These are phyloP conservation scores for Aphelinus atriplicis DNA, from an alignment of 1,140 invertebrate species.

Conservation along the genomic window DNA sequence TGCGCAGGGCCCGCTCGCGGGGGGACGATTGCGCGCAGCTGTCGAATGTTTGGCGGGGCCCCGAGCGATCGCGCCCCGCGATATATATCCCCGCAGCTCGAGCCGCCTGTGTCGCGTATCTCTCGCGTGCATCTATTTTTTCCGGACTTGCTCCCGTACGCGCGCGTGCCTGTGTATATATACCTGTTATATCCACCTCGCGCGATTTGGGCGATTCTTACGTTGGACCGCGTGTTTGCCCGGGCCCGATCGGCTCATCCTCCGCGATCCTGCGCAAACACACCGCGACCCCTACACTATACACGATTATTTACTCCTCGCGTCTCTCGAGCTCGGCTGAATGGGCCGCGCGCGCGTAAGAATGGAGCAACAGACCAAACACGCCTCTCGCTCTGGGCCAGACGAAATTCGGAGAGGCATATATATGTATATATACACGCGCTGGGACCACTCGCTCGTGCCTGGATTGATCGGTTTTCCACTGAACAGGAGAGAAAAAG, in stretches of 20 bases:
- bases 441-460: neutral
- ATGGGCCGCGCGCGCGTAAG: neutral
- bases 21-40: no score
- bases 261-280: conserved; percentile 12
- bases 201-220: neutral
- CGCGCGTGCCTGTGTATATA: no score
- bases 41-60: no score
- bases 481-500: neutral
- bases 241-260: neutral
- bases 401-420: no score
- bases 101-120: no score
- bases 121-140: neutral
- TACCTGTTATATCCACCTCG: neutral
- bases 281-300: neutral
- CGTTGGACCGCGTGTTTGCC: no score
- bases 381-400: no score
- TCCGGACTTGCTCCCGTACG: neutral
- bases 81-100: no score
- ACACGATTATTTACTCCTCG: neutral
- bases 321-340: neutral
- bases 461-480: conserved; percentile 8
- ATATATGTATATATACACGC: no score
- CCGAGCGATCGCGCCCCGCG: no score
- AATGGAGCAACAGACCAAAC: no score
- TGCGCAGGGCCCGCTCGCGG: no score